phyloP scores from a whole-genome alignment of 2,113 vertebrate species.

The Paratilapia polleni region DNA sequence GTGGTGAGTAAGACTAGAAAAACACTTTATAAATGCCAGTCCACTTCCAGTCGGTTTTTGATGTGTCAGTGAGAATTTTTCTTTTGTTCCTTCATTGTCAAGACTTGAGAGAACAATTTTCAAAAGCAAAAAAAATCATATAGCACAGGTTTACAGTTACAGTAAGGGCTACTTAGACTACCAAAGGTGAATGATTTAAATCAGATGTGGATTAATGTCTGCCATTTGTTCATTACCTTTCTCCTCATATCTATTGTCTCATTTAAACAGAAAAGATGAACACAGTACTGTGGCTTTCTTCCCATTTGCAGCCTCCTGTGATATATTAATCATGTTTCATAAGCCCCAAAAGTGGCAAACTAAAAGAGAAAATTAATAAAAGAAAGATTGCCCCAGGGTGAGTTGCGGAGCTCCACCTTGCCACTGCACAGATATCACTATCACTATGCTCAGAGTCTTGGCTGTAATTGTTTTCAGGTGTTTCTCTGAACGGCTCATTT shows the following conservation, averaged over 20 bases:
- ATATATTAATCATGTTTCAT: constrained; percentile 47
- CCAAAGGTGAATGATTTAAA: not conserved
- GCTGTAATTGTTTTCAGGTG: constrained; percentile 83
- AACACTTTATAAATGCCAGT: not conserved
- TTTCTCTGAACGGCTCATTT: constrained; percentile 76
- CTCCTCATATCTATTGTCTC: not conserved
- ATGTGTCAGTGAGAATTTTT: not conserved
- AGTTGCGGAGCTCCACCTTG: not conserved
- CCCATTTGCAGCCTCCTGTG: constrained; percentile 1
- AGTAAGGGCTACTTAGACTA: not conserved
- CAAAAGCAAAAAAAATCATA: not conserved
- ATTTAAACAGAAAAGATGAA: not conserved
- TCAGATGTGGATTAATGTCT: not conserved
- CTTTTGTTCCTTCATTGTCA: not conserved
- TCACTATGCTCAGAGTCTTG: constrained; percentile 47
- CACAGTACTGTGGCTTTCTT: not conserved
- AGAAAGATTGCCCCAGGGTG: constrained; percentile 5
- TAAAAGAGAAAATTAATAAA: constrained; percentile 29
- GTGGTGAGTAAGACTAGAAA: not conserved
- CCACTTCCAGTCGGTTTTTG: not conserved
- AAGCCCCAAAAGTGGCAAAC: constrained; percentile 23
- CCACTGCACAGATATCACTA: constrained; percentile 24
- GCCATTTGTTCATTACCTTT: not conserved
- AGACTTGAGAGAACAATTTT: not conserved
- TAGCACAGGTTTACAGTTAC: not conserved